A percentile compares a stretch with the other conserved stretches of the same genome.
Conservation (phyloP, 2,888 invertebrate genomes). For the Pachycephus smyrnensis region DNA sequence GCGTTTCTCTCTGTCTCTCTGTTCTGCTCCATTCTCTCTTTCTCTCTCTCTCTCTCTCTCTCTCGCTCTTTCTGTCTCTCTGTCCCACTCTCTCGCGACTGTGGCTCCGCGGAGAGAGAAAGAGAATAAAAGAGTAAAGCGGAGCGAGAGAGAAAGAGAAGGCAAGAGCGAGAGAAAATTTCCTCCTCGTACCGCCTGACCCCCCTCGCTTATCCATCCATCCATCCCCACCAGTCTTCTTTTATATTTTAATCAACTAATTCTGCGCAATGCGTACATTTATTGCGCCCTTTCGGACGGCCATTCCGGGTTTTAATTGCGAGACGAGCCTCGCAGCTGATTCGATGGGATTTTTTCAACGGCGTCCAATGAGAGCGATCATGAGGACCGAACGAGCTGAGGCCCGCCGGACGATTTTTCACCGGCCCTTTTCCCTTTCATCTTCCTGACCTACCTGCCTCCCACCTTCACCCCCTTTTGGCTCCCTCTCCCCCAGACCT, state of each 20-base stretch:
- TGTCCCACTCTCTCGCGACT: constrained; percentile 8
- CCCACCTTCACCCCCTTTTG: constrained; percentile 12
- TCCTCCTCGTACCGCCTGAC: constrained; percentile 52
- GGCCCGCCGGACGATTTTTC: constrained; percentile 16
- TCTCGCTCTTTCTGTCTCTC: constrained; percentile 34
- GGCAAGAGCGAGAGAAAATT: constrained; percentile 26
- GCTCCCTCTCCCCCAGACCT: constrained; percentile 13
- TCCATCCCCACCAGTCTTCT: constrained; percentile 55
- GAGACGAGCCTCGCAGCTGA: constrained; percentile 59
- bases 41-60: constrained; percentile 32
- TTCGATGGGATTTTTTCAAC: constrained; percentile 62
- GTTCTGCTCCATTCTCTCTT: constrained; percentile 33
- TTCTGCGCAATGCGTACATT: constrained; percentile 66
- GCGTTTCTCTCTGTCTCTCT: constrained; percentile 42
- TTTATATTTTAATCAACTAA: constrained; percentile 68
- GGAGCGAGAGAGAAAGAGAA: constrained; percentile 28
- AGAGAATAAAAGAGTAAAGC: constrained; percentile 23
- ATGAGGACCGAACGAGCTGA: constrained; percentile 32
- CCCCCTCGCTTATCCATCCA: constrained; percentile 44
- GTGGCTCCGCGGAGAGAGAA: constrained; percentile 22
- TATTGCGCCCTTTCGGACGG: constrained; percentile 56
- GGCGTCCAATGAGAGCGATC: constrained; percentile 61
- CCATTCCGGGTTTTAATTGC: constrained; percentile 62
- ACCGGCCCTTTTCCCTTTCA: constrained; percentile 17
- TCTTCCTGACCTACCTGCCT: constrained; percentile 17